These are phyloP conservation scores for Lota lota DNA, from an alignment of 2,113 vertebrate genomes.

Conservation along the genomic window DNA sequence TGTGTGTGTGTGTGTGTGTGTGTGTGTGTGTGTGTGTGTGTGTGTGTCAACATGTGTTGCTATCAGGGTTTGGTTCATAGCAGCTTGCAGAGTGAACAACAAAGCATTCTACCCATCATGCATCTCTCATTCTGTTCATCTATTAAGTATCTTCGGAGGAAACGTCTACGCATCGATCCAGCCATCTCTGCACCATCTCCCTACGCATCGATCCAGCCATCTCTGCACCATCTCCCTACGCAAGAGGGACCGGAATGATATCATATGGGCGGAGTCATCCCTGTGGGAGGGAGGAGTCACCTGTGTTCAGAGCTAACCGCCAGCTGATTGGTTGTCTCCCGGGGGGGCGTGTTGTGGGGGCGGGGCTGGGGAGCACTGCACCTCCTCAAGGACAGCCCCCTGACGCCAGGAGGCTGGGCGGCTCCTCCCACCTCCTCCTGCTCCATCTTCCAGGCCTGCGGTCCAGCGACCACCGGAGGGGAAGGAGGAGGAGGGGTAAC, in stretches of 20 bases:
- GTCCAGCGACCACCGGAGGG: constrained; percentile 14
- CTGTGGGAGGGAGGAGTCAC: constrained; percentile 31
- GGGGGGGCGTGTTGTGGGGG: constrained; percentile 22
- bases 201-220: no score
- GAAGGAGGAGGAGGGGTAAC: not conserved
- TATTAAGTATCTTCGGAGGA: no score
- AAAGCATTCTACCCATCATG: no score
- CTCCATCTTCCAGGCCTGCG: constrained; percentile 37
- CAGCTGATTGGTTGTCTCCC: constrained; percentile 27
- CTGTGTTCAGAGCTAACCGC: constrained; percentile 50
- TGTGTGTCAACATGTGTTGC: not conserved
- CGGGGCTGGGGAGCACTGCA: constrained; percentile 49
- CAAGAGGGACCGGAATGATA: no score
- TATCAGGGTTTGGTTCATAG: not conserved
- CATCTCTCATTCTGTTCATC: no score
- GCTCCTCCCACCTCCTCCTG: constrained; percentile 25
- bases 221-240: no score
- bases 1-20: constrained; percentile 7
- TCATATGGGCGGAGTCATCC: no score
- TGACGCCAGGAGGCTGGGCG: constrained; percentile 15
- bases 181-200: no score
- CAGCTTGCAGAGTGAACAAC: no score
- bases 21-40: constrained; percentile 3
- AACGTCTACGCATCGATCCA: no score
- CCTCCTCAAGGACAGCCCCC: constrained; percentile 38